Base-by-base conservation (phyloP, 2,888 invertebrate genomes). In the Leptogaster cylindrica region DNA sequence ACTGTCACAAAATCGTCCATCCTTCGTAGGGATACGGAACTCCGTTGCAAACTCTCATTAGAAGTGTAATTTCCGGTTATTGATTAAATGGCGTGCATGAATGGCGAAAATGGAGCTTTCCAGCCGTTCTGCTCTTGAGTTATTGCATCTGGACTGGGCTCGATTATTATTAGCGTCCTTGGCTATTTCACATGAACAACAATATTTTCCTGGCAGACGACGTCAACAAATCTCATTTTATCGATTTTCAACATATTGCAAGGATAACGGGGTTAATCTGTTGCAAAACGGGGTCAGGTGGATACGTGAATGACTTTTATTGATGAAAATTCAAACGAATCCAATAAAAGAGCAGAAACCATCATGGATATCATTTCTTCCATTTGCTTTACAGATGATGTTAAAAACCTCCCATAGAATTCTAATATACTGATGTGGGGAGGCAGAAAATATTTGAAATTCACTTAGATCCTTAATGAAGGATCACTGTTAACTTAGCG, bases 181-280 rank as follows among this genome's bases (percentile, higher is more conserved):
- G 55, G 55, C n/a, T 6, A 25, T 55, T 20, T 55, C 31, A 55
- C 55, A 39, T 55, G 55, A 55, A 39, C 55, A 23, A 14, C 55
- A 36, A 55, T 5, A 55, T 23, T 36, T 55, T 55, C 20, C 25
- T 50, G 10, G 36, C 25, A 36, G 36, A 20, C 55, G 36, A 39
- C 25, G 55, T 12, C 8, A 16, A 25, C 16, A 55, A 55, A 55
- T 55, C 36, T 55, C 5, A 36, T 20, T 55, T 55, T 55, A 55
- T 55, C 23, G 55, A 55, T 55, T 55, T 55, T 55, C 39, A 55
- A 55, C 55, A 39, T 55, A 39, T 55, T 55, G 55, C 55, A 55
- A 55, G 36, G 39, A 20, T 55, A 33, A 55, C 36, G 55, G 55
- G 55, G 36, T 36, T 23, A 23, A 33, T 55, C 36, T 25, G 5